Evolutionary conservation across 1,140 invertebrate species (phyloP), one percentile per base, ranked within the genome.

Genomic region (Dendroctonus valens): DNA sequence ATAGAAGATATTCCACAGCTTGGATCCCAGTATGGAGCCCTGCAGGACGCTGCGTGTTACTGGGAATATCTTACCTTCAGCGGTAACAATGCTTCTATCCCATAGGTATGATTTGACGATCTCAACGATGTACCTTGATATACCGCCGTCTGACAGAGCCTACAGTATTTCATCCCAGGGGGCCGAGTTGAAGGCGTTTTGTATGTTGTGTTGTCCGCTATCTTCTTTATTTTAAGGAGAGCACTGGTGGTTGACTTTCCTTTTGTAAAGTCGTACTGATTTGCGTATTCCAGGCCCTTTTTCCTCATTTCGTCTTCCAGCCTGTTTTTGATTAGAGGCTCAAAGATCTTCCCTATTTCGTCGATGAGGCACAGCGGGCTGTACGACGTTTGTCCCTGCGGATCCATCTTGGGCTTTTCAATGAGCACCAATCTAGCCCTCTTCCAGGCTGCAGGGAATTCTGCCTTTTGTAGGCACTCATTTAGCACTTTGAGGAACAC

Each of bases 241-340:
- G 14, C 49, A 11, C 14, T 11, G 11, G 14, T 15, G 11, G 75
- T 78, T 5, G 74, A 76, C 48, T 53, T 66, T 1, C 73, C 73
- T 54, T 54, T 59, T 12, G 66, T 53, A 53, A 77, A 78, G 7
- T 77, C 75, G 65, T 64, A 77, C 68, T 78, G 76, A n/a, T 53
- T 59, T 2, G 12, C 8, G 3, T 70, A 66, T 3, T 73, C 53
- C 3, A 51, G 70, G 12, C 38, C 59, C 4, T 11, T 37, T 5
- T 54, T 12, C 6, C 59, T 48, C 5, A 71, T 12, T 7, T 59
- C 14, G 44, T 5, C 12, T 48, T 68, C 53, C 5, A 70, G 15
- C 9, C 69, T 52, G 0, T 12, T 54, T 12, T 55, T 53, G 4
- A 76, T 41, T 7, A 75, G 40, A 3, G 40, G 52, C 50, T 76